Conservation (phyloP, 2,797 vertebrate species). For the Apogon hyalosoma region DNA sequence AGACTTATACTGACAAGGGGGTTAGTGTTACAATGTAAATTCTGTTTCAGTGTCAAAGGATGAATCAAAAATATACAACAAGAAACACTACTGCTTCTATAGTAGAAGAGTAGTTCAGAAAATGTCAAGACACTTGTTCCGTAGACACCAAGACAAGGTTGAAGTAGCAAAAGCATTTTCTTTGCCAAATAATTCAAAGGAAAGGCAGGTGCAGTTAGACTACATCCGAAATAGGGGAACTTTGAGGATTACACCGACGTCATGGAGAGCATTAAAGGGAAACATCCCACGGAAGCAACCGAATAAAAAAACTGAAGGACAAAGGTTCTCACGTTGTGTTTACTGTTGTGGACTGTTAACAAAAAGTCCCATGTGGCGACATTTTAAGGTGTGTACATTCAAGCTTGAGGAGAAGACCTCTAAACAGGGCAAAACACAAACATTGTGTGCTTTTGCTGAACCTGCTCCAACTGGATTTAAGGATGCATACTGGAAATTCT, state of each 20-base stretch:
- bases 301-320: conserved; percentile 21
- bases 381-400: conserved; percentile 51
- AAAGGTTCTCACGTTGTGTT: conserved; percentile 41
- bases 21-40: conserved; percentile 17
- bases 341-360: conserved; percentile 53
- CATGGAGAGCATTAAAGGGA: conserved; percentile 38
- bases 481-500: too few relatives aligned
- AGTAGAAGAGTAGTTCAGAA: conserved; percentile 48
- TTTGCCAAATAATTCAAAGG: conserved; percentile 51
- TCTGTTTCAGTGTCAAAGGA: conserved; percentile 32
- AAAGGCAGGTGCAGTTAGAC: conserved; percentile 40
- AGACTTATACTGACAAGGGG: not conserved
- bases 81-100: conserved; percentile 59
- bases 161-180: conserved; percentile 44
- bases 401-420: conserved; percentile 21
- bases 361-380: conserved; percentile 44
- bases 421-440: conserved; percentile 18
- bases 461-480: too few relatives aligned
- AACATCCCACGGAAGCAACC: conserved; percentile 48
- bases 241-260: conserved; percentile 48
- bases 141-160: conserved; percentile 35
- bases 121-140: conserved; percentile 52
- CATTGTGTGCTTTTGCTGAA: too few relatives aligned
- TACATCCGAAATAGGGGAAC: conserved; percentile 50
- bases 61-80: conserved; percentile 50